A percentile compares a stretch with the other conserved stretches of the same genome.
Conservation (phyloP, 2,113 vertebrate genomes). For the Amblyornis subalaris region DNA sequence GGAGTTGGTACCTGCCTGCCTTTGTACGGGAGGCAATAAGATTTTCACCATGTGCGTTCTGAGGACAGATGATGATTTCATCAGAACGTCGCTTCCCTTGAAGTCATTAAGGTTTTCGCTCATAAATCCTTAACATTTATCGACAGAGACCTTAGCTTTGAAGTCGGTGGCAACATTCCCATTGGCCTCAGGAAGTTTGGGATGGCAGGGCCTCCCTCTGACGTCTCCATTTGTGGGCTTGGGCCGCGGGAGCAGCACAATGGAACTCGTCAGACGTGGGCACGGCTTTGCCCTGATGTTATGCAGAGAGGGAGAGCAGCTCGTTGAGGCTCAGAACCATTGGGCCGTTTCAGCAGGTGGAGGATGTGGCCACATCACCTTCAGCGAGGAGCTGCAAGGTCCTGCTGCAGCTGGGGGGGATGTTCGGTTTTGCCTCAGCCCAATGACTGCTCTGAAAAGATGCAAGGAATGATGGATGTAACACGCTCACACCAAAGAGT, state of each 20-base stretch:
- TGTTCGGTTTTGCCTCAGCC: background rate
- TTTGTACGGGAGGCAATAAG: background rate
- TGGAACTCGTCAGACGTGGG: background rate
- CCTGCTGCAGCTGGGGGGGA: background rate
- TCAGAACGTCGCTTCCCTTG: background rate
- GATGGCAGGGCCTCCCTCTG: background rate
- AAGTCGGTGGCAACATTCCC: background rate
- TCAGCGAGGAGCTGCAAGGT: background rate
- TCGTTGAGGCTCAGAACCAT: background rate
- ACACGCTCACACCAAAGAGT: background rate
- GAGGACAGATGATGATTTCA: background rate
- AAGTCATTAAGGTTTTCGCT: background rate
- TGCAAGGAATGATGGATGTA: rapidly evolving
- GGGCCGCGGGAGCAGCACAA: background rate
- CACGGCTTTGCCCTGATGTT: background rate
- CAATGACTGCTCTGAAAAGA: background rate
- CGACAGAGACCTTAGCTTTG: background rate
- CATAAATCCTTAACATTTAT: background rate
- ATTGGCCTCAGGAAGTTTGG: background rate
- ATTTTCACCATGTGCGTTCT: background rate
- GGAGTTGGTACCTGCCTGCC: background rate
- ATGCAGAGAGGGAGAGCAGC: background rate
- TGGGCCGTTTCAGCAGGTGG: background rate
- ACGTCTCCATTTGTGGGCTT: background rate
- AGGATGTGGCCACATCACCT: background rate